Conservation (phyloP, 2,113 vertebrate genomes). For the Pseudorasbora parva region DNA sequence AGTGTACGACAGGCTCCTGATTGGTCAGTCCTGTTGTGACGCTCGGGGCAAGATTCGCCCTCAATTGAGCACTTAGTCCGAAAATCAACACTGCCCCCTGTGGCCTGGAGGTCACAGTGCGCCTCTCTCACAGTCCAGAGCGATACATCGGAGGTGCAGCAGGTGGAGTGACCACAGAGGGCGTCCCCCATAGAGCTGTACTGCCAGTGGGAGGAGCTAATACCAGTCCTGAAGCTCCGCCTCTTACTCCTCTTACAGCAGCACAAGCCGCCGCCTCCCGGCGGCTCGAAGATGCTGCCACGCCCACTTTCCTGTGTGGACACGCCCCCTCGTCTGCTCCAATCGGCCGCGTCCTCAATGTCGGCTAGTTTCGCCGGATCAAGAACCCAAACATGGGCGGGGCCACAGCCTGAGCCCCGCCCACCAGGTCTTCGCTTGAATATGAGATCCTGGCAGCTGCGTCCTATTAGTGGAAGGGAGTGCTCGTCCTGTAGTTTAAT, state of each 20-base stretch:
- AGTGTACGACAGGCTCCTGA: constrained; percentile 82
- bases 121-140: constrained; percentile 83
- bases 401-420: constrained; percentile 55
- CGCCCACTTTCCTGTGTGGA: constrained; percentile 45
- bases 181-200: constrained; percentile 79
- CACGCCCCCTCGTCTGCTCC: constrained; percentile 79
- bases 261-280: constrained; percentile 64
- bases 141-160: constrained; percentile 80
- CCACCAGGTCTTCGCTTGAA: constrained; percentile 68
- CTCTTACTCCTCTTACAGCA: constrained; percentile 83
- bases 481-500: constrained; percentile 68
- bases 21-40: constrained; percentile 75
- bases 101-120: constrained; percentile 74
- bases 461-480: constrained; percentile 61
- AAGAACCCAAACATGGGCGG: constrained; percentile 83
- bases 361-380: constrained; percentile 86
- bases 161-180: constrained; percentile 89
- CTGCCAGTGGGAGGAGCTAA: constrained; percentile 83
- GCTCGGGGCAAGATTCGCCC: constrained; percentile 74
- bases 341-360: constrained; percentile 93
- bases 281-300: constrained; percentile 70
- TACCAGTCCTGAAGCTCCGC: constrained; percentile 85
- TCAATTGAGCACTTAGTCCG: constrained; percentile 84
- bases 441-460: constrained; percentile 68
- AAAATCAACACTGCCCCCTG: constrained; percentile 73